Percentiles rank a stretch among this genome's conserved stretches.
Conservation (phyloP, 2,113 vertebrate genomes). For the Axis porcinus region DNA sequence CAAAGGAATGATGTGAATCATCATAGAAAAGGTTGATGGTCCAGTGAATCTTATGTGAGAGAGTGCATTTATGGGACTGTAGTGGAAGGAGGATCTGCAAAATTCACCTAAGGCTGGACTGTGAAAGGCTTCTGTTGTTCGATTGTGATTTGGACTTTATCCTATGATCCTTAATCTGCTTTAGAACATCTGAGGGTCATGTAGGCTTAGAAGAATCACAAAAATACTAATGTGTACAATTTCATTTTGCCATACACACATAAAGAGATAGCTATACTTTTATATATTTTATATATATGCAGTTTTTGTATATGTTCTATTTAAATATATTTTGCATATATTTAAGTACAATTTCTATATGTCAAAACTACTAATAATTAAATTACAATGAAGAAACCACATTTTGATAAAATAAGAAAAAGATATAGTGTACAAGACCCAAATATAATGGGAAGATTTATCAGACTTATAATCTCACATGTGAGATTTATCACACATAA, state of each 20-base stretch:
- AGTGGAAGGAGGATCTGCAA: neutral
- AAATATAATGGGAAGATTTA: neutral
- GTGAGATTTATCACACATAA: neutral
- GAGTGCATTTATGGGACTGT: neutral
- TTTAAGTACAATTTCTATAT: neutral
- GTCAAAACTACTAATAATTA: neutral
- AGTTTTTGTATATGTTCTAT: neutral
- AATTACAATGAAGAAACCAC: neutral
- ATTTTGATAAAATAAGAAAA: neutral
- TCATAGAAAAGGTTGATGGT: neutral
- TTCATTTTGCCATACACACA: neutral
- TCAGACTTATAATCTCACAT: neutral
- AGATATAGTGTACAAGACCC: neutral
- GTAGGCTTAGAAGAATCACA: neutral
- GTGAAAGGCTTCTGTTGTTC: neutral
- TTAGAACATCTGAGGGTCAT: neutral
- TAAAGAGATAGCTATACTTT: neutral
- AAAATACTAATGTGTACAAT: neutral
- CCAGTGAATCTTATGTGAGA: neutral
- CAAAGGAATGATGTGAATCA: neutral
- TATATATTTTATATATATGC: neutral
- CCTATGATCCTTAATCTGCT: neutral
- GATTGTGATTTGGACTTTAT: neutral
- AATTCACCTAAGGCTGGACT: neutral
- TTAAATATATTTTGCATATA: neutral